phyloP scores from a whole-genome alignment of 1,140 invertebrate genomes.

The Varroa destructor region DNA sequence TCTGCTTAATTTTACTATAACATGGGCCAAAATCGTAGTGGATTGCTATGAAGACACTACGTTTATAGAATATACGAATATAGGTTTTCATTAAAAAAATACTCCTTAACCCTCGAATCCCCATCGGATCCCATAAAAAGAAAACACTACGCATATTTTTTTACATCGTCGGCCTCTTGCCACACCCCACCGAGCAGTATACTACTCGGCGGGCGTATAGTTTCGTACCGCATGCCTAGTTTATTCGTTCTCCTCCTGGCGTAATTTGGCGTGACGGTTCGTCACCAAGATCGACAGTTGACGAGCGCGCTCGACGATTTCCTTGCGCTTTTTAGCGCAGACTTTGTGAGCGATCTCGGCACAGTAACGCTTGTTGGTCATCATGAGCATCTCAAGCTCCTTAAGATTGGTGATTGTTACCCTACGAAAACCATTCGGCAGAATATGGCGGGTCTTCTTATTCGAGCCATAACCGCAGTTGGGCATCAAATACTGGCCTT shows the following conservation, averaged over 20 bases:
- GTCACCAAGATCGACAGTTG: slow-evolving; percentile 88
- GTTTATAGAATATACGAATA: too few species aligned
- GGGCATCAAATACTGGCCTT: slow-evolving; percentile 97
- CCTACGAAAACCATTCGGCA: slow-evolving; percentile 93
- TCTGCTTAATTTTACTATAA: too few species aligned
- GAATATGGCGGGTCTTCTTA: slow-evolving; percentile 83
- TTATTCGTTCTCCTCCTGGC: slow-evolving; percentile 97
- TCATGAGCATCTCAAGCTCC: slow-evolving; percentile 95
- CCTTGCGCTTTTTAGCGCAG: slow-evolving; percentile 86
- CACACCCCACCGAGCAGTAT: too few species aligned
- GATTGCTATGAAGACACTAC: too few species aligned
- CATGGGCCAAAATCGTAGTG: too few species aligned
- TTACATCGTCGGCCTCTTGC: too few species aligned
- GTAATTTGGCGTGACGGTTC: slow-evolving; percentile 84
- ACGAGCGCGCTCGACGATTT: slow-evolving; percentile 87
- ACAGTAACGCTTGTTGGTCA: slow-evolving; percentile 94
- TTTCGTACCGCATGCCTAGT: slow-evolving; percentile 29
- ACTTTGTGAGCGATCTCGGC: slow-evolving; percentile 94
- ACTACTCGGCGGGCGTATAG: too few species aligned
- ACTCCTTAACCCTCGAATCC: too few species aligned
- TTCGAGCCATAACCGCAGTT: slow-evolving; percentile 97
- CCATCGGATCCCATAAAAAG: too few species aligned
- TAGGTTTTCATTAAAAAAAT: too few species aligned
- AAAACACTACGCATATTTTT: too few species aligned
- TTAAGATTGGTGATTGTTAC: slow-evolving; percentile 74